Evolutionary conservation across 2,113 vertebrate genomes (phyloP).

Genomic region (Osmerus eperlanus): DNA sequence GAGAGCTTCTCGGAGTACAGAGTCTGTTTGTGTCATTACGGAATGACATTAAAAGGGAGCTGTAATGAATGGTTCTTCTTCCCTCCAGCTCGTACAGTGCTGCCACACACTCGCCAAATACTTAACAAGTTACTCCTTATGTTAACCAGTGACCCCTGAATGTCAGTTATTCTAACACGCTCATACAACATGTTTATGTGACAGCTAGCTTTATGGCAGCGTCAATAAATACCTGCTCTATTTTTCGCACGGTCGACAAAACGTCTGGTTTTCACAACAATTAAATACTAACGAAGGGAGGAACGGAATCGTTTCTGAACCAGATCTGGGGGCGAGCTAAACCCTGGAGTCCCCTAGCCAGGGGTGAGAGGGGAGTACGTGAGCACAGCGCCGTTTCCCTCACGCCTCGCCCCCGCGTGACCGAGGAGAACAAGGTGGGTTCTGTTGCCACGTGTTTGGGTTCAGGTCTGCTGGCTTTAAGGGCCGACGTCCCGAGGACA

Average conservation of each 20-base stretch:
- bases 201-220: conserved; percentile 34
- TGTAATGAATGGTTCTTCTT: no score
- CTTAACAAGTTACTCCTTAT: neutral
- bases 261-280: neutral
- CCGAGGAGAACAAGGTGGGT: conserved; percentile 44
- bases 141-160: conserved; percentile 4
- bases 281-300: conserved; percentile 3
- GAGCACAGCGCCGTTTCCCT: conserved; percentile 14
- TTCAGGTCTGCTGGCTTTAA: conserved; percentile 66
- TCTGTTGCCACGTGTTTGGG: conserved; percentile 57
- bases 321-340: conserved; percentile 3
- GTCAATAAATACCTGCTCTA: conserved; percentile 17
- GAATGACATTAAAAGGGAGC: no score
- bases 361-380: conserved; percentile 24
- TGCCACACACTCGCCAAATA: neutral
- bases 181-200: conserved; percentile 23
- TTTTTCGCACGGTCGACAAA: conserved; percentile 10
- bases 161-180: conserved; percentile 2
- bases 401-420: conserved; percentile 17
- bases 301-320: conserved; percentile 14
- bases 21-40: no score
- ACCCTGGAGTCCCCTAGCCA: conserved; percentile 6
- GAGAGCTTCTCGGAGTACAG: no score
- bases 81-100: no score
- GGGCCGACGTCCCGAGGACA: conserved; percentile 37